A percentile compares a stretch with the other conserved stretches of the same genome.
phyloP scores from a whole-genome alignment of 1,140 invertebrate species.

The Trigoniulus corallinus region DNA sequence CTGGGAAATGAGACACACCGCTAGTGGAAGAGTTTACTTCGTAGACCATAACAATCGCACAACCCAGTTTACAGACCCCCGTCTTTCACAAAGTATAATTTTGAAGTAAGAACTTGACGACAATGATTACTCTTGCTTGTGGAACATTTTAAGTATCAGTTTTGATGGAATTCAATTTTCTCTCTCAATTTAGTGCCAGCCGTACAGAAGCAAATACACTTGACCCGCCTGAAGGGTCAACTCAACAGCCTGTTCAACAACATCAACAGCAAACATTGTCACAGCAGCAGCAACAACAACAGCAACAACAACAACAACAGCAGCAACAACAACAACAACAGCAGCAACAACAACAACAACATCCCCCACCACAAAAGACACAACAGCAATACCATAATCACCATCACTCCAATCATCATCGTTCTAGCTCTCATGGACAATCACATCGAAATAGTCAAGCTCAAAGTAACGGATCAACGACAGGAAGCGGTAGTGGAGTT shows the following conservation, averaged over 20 bases:
- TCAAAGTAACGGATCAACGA: not conserved
- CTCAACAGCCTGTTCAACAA: not conserved
- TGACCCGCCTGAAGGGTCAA: not conserved
- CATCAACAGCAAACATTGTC: not conserved
- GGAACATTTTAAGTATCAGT: conserved; percentile 7
- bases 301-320: not conserved
- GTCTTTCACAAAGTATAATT: conserved; percentile 20
- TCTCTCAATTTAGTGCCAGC: not conserved
- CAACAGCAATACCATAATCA: not conserved
- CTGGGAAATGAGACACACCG: conserved; percentile 87
- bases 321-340: not conserved
- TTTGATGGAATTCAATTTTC: not conserved
- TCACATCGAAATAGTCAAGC: not conserved
- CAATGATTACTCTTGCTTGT: conserved; percentile 3
- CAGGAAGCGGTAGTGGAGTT: not conserved
- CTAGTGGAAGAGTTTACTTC: conserved; percentile 80
- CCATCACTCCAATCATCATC: not conserved
- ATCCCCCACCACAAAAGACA: too few relatives aligned
- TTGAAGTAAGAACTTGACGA: too few relatives aligned
- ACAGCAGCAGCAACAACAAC: conserved; percentile 1
- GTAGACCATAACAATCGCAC: conserved; percentile 94
- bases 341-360: conserved; percentile 14
- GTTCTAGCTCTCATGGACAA: not conserved
- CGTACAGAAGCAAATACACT: not conserved
- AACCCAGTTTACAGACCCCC: conserved; percentile 81